Evolutionary conservation across 1,140 invertebrate species (phyloP).

Genomic region (Bombus pascuorum): DNA sequence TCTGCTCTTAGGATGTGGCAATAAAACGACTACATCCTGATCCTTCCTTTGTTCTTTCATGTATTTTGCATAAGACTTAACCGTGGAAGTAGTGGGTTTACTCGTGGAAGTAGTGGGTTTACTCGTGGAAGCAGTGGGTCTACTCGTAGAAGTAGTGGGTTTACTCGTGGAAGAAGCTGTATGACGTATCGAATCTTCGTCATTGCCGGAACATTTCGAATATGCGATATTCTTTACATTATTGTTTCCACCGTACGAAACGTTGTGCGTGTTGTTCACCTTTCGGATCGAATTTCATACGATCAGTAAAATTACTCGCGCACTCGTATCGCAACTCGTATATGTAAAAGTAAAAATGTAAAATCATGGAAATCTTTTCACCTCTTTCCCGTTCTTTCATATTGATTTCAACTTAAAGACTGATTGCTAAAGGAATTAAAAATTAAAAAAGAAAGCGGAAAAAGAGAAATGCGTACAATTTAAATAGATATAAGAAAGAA

Average conservation of each 20-base stretch:
- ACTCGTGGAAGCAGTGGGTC: conserved; percentile 16
- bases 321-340: background rate
- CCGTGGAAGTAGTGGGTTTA: conserved; percentile 36
- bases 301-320: background rate
- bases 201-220: conserved; percentile 81
- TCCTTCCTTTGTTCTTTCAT: conserved; percentile 65
- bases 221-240: conserved; percentile 85
- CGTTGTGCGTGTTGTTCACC: conserved; percentile 89
- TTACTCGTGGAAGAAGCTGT: conserved; percentile 51
- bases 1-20: conserved; percentile 75
- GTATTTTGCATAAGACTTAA: conserved; percentile 59
- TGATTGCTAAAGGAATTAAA: background rate
- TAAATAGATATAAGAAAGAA: background rate
- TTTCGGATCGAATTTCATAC: conserved; percentile 41
- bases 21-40: conserved; percentile 75
- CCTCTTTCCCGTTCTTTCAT: background rate
- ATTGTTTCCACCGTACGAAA: conserved; percentile 85
- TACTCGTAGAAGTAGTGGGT: conserved; percentile 28
- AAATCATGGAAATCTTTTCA: background rate
- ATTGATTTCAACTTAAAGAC: background rate
- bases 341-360: too few relatives aligned
- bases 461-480: background rate
- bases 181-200: conserved; percentile 62
- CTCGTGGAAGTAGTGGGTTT: conserved; percentile 26
- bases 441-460: background rate